phyloP scores from a whole-genome alignment of 2,888 invertebrate genomes.

The Sclerodermus sp. region DNA sequence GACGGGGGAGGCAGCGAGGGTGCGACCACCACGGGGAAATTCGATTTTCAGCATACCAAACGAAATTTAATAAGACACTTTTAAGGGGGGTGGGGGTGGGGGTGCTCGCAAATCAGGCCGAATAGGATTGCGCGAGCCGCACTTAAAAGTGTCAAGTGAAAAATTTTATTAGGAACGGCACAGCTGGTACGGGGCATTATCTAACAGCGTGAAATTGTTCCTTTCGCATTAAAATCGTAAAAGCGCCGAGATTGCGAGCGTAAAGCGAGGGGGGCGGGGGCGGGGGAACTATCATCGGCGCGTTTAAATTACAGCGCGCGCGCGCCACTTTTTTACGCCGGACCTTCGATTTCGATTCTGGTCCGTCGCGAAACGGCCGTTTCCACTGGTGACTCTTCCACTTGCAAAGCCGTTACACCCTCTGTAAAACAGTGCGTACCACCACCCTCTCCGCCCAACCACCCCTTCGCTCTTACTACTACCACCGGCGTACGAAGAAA shows the following conservation, averaged over 20 bases:
- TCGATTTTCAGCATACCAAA: too few species aligned
- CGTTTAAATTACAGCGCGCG: slow-evolving; percentile 31
- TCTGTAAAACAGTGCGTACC: too few species aligned
- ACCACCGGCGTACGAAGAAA: too few species aligned
- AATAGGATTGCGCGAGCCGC: too few species aligned
- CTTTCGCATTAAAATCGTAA: slow-evolving; percentile 32
- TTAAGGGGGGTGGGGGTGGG: too few species aligned
- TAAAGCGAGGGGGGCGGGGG: slow-evolving; percentile 31
- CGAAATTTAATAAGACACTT: too few species aligned
- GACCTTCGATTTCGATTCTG: slow-evolving; percentile 4
- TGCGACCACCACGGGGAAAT: too few species aligned
- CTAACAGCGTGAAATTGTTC: slow-evolving; percentile 23
- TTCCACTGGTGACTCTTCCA: neutral
- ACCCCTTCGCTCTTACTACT: neutral
- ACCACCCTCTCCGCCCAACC: neutral
- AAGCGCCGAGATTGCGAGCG: slow-evolving; percentile 30
- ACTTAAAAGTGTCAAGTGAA: neutral
- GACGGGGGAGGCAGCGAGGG: too few species aligned
- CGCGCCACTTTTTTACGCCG: slow-evolving; percentile 6
- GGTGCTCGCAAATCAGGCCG: too few species aligned
- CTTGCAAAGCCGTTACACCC: too few species aligned
- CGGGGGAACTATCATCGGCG: slow-evolving; percentile 40
- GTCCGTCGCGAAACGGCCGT: neutral
- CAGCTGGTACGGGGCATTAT: slow-evolving; percentile 3
- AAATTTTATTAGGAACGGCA: slow-evolving; percentile 22